Conservation (phyloP, 1,140 invertebrate species). For the Papilio machaon region DNA sequence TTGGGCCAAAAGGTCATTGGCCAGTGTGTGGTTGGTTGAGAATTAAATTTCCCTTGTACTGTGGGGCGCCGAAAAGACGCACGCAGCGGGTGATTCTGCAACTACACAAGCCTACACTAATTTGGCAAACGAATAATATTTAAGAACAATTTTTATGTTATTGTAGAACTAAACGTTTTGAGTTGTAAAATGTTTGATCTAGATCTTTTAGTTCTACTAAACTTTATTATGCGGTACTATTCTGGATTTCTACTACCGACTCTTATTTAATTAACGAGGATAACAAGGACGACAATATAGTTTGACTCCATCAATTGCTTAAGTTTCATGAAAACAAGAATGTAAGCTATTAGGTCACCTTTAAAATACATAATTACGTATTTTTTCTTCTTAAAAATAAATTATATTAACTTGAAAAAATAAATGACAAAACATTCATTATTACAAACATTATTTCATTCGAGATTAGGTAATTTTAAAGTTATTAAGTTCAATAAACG, state of each 20-base stretch:
- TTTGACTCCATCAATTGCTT: too few relatives aligned
- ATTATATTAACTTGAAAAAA: neutral
- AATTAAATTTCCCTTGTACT: constrained; percentile 10
- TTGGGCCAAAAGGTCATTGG: neutral
- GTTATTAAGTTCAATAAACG: constrained; percentile 19
- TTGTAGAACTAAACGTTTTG: neutral
- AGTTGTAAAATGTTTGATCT: neutral
- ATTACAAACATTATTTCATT: neutral
- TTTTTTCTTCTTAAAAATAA: neutral
- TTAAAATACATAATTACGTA: neutral
- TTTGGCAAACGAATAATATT: neutral
- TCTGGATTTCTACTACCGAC: neutral
- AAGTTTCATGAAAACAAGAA: too few relatives aligned
- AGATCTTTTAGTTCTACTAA: neutral
- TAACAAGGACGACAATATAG: neutral
- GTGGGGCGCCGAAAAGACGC: constrained; percentile 4
- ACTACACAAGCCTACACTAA: neutral
- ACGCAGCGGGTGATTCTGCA: constrained; percentile 23
- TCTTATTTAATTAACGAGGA: neutral
- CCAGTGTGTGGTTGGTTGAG: neutral
- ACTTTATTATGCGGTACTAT: neutral
- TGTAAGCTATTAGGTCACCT: neutral
- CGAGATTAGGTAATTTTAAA: constrained; percentile 18
- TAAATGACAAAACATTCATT: constrained; percentile 4
- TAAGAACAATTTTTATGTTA: neutral